Percentiles rank a stretch among this genome's conserved stretches.
Conservation (phyloP, 1,140 invertebrate genomes). For the Bombus vancouverensis region DNA sequence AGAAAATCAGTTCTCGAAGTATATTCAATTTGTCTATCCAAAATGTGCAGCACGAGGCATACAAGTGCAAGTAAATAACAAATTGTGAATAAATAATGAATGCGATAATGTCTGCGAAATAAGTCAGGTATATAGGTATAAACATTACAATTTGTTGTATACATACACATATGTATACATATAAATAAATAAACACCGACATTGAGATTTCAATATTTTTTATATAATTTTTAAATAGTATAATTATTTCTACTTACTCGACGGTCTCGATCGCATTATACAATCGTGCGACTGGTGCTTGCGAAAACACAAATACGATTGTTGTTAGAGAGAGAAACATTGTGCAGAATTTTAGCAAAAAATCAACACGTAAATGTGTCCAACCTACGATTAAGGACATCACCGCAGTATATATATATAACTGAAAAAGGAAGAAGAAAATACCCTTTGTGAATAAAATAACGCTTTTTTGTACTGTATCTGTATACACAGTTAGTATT, state of each 20-base stretch:
- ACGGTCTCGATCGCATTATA: conserved; percentile 84
- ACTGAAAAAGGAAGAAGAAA: conserved; percentile 82
- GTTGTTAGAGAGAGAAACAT: conserved; percentile 87
- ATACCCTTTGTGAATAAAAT: neutral
- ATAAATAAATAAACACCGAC: too few relatives aligned
- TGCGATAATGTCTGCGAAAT: conserved; percentile 84
- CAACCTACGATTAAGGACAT: conserved; percentile 90
- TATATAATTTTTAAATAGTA: neutral
- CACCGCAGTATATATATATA: conserved; percentile 91
- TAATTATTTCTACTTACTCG: conserved; percentile 83
- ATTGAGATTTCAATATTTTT: neutral
- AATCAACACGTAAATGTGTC: conserved; percentile 92
- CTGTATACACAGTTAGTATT: too few relatives aligned
- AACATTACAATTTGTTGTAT: too few relatives aligned
- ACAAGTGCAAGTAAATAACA: conserved; percentile 85
- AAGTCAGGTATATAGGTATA: neutral
- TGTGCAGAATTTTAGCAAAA: conserved; percentile 90
- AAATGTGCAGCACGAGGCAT: conserved; percentile 87
- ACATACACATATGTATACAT: too few relatives aligned
- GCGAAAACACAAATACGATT: conserved; percentile 72
- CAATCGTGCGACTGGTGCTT: conserved; percentile 66
- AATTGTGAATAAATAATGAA: conserved; percentile 87
- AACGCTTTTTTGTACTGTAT: too few relatives aligned
- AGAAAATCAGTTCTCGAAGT: conserved; percentile 94
- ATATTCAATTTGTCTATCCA: conserved; percentile 93